Percentiles rank a stretch among this genome's conserved stretches.
These are phyloP conservation scores for Drosophila nebulosa DNA, from an alignment of 1,140 invertebrate genomes.

Conservation along the genomic window DNA sequence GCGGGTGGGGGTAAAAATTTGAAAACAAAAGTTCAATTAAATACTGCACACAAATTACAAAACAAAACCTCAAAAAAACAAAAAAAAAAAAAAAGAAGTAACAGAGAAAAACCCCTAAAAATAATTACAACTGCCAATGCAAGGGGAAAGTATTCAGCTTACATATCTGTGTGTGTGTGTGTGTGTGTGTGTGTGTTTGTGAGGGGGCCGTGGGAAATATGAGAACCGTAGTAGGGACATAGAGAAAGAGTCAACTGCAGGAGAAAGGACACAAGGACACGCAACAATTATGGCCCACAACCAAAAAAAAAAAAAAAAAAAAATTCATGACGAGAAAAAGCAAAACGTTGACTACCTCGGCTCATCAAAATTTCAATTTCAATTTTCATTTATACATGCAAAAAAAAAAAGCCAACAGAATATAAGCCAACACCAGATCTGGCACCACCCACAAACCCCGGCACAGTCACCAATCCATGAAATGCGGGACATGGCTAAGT, in stretches of 20 bases:
- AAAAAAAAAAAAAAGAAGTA: background rate
- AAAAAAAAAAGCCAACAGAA: slow-evolving; percentile 9
- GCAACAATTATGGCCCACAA: background rate
- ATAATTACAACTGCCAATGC: slow-evolving; percentile 17
- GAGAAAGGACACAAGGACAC: background rate
- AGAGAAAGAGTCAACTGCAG: background rate
- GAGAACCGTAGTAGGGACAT: slow-evolving; percentile 5
- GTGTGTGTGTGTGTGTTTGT: background rate
- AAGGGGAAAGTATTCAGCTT: background rate
- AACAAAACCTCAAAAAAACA: slow-evolving; percentile 2
- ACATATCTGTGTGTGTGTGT: background rate
- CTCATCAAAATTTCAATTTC: slow-evolving; percentile 36
- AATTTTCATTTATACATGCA: slow-evolving; percentile 39
- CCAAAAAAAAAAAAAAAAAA: background rate
- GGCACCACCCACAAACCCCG: background rate
- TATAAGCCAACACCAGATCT: background rate
- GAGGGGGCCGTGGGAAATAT: slow-evolving; percentile 9
- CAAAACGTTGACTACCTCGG: slow-evolving; percentile 8
- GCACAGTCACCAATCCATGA: background rate
- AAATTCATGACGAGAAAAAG: background rate
- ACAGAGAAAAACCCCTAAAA: background rate
- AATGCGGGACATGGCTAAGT: background rate
- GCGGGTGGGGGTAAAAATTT: background rate
- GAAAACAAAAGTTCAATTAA: slow-evolving; percentile 24
- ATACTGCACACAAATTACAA: slow-evolving; percentile 9